phyloP scores from a whole-genome alignment of 2,113 vertebrate species.

The Dasyornis broadbenti region DNA sequence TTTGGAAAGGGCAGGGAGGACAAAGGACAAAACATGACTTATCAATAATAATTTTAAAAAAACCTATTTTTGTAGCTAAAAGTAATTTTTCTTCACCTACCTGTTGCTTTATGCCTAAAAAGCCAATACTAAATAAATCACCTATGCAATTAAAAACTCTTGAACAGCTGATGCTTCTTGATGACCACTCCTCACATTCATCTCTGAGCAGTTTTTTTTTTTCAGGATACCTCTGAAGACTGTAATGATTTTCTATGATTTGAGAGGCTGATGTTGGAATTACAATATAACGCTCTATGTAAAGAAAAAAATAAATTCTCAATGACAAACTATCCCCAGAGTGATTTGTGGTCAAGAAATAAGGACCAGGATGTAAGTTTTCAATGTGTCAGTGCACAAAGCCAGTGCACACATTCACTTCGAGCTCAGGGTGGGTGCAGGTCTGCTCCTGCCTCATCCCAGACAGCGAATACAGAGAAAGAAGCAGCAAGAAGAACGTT shows the following conservation, averaged over 20 bases:
- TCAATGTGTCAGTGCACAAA: not conserved
- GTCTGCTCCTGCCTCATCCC: not conserved
- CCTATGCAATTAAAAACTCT: not conserved
- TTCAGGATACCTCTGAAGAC: not conserved
- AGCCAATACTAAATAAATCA: not conserved
- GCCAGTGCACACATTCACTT: not conserved
- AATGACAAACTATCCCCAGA: not conserved
- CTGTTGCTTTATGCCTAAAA: not conserved
- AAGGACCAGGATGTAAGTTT: not conserved
- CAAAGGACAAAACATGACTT: not conserved
- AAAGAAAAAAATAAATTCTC: not conserved
- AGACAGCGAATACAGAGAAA: not conserved
- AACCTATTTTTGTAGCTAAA: not conserved
- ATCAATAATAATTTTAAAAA: not conserved
- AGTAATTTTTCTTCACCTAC: not conserved
- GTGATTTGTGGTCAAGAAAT: not conserved
- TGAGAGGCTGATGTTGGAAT: not conserved
- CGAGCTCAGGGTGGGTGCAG: not conserved
- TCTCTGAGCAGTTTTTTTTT: not conserved
- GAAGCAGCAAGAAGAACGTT: fast-evolving
- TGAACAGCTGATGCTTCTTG: not conserved
- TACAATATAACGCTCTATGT: fast-evolving
- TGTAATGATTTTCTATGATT: fast-evolving
- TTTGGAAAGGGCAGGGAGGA: not conserved
- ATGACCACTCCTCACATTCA: not conserved